Base-by-base conservation (phyloP, 2,113 vertebrate genomes). In the western clawed frog (Xenopus tropicalis) region DNA sequence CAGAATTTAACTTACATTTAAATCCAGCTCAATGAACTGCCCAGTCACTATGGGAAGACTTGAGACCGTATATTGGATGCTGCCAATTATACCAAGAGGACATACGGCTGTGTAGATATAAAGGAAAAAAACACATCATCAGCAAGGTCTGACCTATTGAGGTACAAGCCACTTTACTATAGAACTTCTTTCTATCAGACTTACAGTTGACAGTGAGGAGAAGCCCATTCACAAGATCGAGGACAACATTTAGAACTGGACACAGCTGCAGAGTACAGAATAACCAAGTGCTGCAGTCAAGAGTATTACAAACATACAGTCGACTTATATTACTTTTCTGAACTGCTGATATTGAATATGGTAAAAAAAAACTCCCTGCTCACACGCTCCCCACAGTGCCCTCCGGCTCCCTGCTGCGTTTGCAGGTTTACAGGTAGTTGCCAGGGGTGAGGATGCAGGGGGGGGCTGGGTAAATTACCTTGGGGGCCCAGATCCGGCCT, bases 161-260 rank as follows among this genome's bases (percentile, higher is more conserved):
- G 20, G 2, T 24, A n/a, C 14, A n/a, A 0, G n/a, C 42, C 1
- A 0, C 1, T n/a, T 44, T 9, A 37, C 29, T 37, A 37, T 37
- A 37, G 29, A 37, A 37, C 29, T 37, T 37, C 29, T 37, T 37
- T 37, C 29, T 37, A 37, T 14, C 4, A 20, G 12, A 82, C 86
- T 87, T 61, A 88, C 83, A 88, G 70, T 83, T 83, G 59, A 85
- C 83, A 0, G 86, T 77, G 12, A 82, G 79, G 79, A 88, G 79
- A 21, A 89, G 77, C n/a, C 85, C 85, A 0, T 83, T 90, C 69
- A 84, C 1, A 0, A 88, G 78, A 5, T 86, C 87, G 74, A 89
- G 78, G 12, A 83, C 62, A 0, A 87, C 24, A 0, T 77, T 54
- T 0, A 86, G 79, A 0, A 85, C 80, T 0, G 80, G 85, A 70